Conservation (phyloP, 2,113 vertebrate genomes). For the Chlorodrepanis virens region DNA sequence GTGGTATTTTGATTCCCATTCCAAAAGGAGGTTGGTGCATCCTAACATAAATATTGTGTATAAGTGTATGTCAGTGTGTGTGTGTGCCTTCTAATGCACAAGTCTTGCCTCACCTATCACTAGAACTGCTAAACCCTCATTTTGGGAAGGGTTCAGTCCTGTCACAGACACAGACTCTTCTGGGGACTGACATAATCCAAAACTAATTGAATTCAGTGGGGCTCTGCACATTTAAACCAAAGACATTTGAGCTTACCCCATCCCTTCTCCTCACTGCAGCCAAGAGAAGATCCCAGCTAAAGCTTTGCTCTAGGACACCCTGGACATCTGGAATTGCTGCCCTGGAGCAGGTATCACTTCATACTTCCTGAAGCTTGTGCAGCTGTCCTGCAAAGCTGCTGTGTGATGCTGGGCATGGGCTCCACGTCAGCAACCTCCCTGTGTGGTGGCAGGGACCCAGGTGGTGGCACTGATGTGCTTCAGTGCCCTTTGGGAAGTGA, state of each 20-base stretch:
- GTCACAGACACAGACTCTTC: background rate
- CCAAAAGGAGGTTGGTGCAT: background rate
- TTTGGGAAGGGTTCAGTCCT: background rate
- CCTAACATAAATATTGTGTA: background rate
- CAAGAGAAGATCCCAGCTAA: background rate
- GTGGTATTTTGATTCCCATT: background rate
- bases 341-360: background rate
- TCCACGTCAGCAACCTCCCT: accelerated
- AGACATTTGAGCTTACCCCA: background rate
- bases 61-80: background rate
- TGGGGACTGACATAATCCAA: background rate
- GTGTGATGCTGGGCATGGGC: background rate
- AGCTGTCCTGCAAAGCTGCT: background rate
- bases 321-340: background rate
- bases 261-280: background rate
- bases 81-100: background rate
- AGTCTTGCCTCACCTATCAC: background rate
- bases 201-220: background rate
- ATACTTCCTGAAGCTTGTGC: background rate
- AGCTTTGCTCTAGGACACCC: background rate
- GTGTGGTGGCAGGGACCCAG: accelerated
- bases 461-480: accelerated
- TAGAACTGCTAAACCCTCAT: background rate
- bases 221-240: background rate
- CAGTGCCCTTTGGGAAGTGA: background rate